A percentile compares a stretch with the other conserved stretches of the same genome.
Conservation (phyloP, 1,140 invertebrate genomes). For the Asobara japonica region DNA sequence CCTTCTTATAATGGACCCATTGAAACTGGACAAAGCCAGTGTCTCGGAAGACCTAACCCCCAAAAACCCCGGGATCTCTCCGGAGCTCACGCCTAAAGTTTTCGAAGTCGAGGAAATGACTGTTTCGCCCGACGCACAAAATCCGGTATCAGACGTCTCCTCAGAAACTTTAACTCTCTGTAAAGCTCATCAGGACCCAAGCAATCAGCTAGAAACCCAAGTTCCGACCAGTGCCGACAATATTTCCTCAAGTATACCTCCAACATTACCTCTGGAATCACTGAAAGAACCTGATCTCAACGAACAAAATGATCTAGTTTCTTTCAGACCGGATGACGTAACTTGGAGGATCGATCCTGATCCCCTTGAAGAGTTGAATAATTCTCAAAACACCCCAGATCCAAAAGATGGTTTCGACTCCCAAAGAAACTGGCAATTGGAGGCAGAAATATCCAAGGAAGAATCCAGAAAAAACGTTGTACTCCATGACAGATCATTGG, state of each 20-base stretch:
- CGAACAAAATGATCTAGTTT: neutral
- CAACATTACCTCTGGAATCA: neutral
- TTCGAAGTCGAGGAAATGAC: too few species aligned
- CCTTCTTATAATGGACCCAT: too few species aligned
- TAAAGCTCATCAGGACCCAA: neutral
- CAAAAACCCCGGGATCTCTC: too few species aligned
- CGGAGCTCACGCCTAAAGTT: too few species aligned
- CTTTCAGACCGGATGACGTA: neutral
- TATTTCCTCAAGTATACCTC: neutral
- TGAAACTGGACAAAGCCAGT: too few species aligned
- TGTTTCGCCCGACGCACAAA: too few species aligned
- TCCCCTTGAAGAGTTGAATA: neutral
- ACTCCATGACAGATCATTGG: constrained; percentile 18
- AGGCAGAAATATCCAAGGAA: neutral
- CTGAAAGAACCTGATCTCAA: neutral
- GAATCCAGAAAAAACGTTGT: constrained; percentile 21
- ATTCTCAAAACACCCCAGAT: neutral
- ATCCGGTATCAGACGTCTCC: too few species aligned
- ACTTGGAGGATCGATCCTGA: neutral
- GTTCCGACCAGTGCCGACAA: neutral
- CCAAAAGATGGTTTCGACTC: neutral
- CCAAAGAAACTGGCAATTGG: neutral
- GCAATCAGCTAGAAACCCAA: neutral
- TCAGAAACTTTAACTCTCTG: too few species aligned
- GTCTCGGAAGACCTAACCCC: too few species aligned